Conservation (phyloP, 2,888 invertebrate genomes). For the Phaedon cochleariae region DNA sequence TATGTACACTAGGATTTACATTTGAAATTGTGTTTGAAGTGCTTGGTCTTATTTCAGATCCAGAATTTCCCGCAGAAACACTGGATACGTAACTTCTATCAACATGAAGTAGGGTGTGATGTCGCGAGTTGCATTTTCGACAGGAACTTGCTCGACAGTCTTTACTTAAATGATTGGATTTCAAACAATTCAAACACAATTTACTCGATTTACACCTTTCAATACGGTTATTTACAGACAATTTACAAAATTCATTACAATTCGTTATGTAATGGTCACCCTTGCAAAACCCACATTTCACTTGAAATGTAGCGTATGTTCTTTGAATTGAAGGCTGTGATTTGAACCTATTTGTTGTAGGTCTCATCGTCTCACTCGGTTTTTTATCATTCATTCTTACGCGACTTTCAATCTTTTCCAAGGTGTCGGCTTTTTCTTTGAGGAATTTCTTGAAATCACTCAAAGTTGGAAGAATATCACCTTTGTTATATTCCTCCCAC, state of each 20-base stretch:
- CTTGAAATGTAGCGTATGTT: neutral
- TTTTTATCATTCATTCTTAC: neutral
- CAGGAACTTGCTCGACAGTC: constrained; percentile 2
- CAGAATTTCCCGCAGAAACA: neutral
- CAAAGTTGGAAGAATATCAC: neutral
- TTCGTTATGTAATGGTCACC: constrained; percentile 7
- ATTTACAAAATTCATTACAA: neutral
- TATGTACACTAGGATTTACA: neutral
- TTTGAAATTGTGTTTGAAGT: neutral
- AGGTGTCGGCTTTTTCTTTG: neutral
- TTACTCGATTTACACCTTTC: neutral
- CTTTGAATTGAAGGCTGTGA: too few relatives aligned
- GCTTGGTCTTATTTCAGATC: neutral
- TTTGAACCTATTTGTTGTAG: neutral
- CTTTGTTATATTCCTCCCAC: constrained; percentile 15
- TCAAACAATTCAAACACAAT: constrained; percentile 3
- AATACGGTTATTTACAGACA: neutral
- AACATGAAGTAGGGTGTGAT: constrained; percentile 7
- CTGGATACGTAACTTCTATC: neutral
- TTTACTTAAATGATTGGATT: constrained; percentile 13
- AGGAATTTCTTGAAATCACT: neutral
- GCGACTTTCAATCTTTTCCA: neutral
- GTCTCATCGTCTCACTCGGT: neutral
- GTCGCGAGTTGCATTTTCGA: constrained; percentile 4
- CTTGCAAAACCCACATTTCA: constrained; percentile 4